phyloP scores from a whole-genome alignment of 2,113 vertebrate genomes.

The Prietella phreatophila region DNA sequence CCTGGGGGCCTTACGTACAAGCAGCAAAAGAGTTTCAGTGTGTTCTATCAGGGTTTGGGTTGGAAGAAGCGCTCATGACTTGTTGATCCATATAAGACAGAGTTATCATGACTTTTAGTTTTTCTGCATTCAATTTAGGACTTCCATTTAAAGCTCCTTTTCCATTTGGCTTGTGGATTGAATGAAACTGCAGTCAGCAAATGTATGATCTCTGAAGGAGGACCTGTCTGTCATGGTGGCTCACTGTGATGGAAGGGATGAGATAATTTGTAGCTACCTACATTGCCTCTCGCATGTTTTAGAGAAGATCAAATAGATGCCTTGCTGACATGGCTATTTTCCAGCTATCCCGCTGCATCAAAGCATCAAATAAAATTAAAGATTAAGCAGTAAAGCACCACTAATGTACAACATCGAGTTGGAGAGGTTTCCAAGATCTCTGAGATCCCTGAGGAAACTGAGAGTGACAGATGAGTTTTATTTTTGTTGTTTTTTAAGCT shows the following conservation, averaged over 20 bases:
- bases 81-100: slow-evolving; percentile 28
- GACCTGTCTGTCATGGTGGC: slow-evolving; percentile 15
- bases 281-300: slow-evolving; percentile 30
- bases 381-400: slow-evolving; percentile 47
- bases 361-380: slow-evolving; percentile 50
- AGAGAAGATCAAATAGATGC: slow-evolving; percentile 47
- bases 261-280: slow-evolving; percentile 38
- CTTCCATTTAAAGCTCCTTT: slow-evolving; percentile 2
- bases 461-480: neutral
- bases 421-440: slow-evolving; percentile 21
- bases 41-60: neutral
- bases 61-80: slow-evolving; percentile 25
- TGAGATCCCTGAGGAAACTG: neutral
- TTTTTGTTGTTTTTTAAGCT: neutral
- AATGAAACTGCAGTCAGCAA: slow-evolving; percentile 27
- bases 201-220: slow-evolving; percentile 23
- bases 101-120: slow-evolving; percentile 20
- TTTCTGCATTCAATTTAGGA: neutral
- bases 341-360: slow-evolving; percentile 21
- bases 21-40: neutral
- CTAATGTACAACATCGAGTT: slow-evolving; percentile 29
- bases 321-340: slow-evolving; percentile 26
- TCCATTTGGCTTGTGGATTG: neutral
- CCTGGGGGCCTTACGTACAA: slow-evolving; percentile 22
- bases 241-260: slow-evolving; percentile 24